phyloP scores from a whole-genome alignment of 2,113 vertebrate species.

The Clarias macrocephalus region DNA sequence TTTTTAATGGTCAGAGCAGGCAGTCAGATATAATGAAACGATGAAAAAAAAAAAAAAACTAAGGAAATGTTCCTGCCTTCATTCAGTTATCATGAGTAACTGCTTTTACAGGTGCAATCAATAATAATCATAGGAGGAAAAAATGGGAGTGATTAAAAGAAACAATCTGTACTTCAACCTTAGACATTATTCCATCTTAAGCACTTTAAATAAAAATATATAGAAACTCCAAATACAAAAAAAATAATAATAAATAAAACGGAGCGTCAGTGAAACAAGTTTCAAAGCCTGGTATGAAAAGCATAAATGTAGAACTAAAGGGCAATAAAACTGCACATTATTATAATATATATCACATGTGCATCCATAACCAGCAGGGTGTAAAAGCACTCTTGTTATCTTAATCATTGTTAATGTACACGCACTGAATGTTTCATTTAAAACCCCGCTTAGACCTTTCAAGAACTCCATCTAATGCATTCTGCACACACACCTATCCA shows the following conservation, averaged over 20 bases:
- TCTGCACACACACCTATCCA: slow-evolving; percentile 25
- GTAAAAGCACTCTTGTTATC: neutral
- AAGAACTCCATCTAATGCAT: slow-evolving; percentile 29
- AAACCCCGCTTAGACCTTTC: slow-evolving; percentile 16
- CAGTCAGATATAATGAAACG: neutral
- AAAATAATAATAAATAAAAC: neutral
- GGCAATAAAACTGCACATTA: neutral
- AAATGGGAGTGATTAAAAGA: neutral
- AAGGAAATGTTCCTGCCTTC: neutral
- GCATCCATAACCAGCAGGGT: neutral
- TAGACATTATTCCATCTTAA: neutral
- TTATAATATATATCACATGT: neutral
- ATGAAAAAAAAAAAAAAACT: neutral
- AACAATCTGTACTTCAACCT: neutral
- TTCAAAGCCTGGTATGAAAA: neutral
- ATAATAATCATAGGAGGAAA: neutral
- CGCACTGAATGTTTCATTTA: slow-evolving; percentile 30
- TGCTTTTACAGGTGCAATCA: neutral
- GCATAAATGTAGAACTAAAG: neutral
- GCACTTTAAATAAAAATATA: neutral
- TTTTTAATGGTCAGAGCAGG: neutral
- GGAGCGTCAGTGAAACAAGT: neutral
- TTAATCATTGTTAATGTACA: slow-evolving; percentile 36
- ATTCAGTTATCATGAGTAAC: neutral
- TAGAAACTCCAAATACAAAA: neutral